Base-by-base conservation (phyloP, 1,140 invertebrate genomes). In the Lutraria rhynchaena region DNA sequence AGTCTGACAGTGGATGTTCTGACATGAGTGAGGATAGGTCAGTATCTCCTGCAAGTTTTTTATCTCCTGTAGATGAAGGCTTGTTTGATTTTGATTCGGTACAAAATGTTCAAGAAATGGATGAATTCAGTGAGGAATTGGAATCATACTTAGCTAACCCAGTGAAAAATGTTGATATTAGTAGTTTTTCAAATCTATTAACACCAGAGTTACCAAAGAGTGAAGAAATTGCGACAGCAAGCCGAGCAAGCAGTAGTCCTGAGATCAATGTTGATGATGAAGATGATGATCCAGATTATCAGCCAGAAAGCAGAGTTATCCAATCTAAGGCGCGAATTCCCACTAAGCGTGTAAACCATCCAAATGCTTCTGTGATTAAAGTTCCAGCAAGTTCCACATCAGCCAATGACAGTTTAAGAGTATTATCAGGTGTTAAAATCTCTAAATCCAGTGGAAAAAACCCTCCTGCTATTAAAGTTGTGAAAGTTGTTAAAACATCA, bases 1-100 rank as follows among this genome's bases (percentile, higher is more conserved):
- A 88, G 58, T 87, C 88, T 1, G 89, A 89, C 77, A 89, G 87
- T 63, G 87, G 88, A 19, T 67, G 85, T n/a, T 87, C 86, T 2
- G 86, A 87, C n/a, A 74, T 78, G 51, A 75, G 49, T 33, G 74
- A 78, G 37, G 76, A 81, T 57, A 49, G 29, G 76, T 84, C 60
- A 85, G 84, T 81, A 78, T 76, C 31, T 55, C 67, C 76, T 81
- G 24, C 58, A 61, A 74, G 61, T 60, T 65, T 51, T 49, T 69
- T 74, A 22, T 75, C 37, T 53, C 67, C 46, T 77, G 58, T 13
- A 41, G 82, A 65, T 76, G 61, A 77, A 24, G 37, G 75, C 22
- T 60, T 60, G 19, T 74, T 71, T 31, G 82, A 78, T 67, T 46
- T 63, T 44, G 82, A 82, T 17, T 31, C 31, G 53, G 67, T 63